Evolutionary conservation across 2,113 vertebrate genomes (phyloP).

Genomic region (Hypomesus transpacificus): DNA sequence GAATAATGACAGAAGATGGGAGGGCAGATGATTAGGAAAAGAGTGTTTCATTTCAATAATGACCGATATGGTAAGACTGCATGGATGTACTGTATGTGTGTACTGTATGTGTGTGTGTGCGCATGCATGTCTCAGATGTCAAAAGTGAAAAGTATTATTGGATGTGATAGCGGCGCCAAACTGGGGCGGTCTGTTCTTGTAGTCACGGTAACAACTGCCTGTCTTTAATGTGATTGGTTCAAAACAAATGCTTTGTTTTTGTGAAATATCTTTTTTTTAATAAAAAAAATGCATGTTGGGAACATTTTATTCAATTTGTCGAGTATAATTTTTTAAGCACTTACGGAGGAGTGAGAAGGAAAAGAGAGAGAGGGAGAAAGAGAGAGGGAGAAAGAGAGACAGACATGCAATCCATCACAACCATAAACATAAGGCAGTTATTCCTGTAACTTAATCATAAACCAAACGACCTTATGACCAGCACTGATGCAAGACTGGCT

Average conservation of each 20-base stretch:
- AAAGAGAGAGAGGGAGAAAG: slow-evolving; percentile 25
- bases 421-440: slow-evolving; percentile 65
- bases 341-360: background rate
- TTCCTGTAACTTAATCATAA: slow-evolving; percentile 27
- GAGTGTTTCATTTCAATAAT: background rate
- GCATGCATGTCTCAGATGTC: slow-evolving; percentile 21
- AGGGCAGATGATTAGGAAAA: background rate
- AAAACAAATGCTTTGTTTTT: slow-evolving; percentile 61
- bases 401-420: slow-evolving; percentile 60
- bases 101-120: slow-evolving; percentile 18
- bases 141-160: slow-evolving; percentile 44
- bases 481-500: no score
- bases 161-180: slow-evolving; percentile 58
- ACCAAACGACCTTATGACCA: background rate
- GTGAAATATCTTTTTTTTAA: slow-evolving; percentile 68
- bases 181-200: slow-evolving; percentile 19
- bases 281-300: slow-evolving; percentile 62
- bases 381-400: slow-evolving; percentile 43
- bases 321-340: slow-evolving; percentile 3
- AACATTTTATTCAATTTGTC: slow-evolving; percentile 61
- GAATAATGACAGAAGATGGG: background rate
- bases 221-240: slow-evolving; percentile 61
- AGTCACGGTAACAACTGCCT: slow-evolving; percentile 15
- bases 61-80: background rate
- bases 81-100: slow-evolving; percentile 2